Evolutionary conservation across 2,888 invertebrate species (phyloP), one percentile per base, ranked within the genome.

Genomic region (Malthinus seriepunctatus): DNA sequence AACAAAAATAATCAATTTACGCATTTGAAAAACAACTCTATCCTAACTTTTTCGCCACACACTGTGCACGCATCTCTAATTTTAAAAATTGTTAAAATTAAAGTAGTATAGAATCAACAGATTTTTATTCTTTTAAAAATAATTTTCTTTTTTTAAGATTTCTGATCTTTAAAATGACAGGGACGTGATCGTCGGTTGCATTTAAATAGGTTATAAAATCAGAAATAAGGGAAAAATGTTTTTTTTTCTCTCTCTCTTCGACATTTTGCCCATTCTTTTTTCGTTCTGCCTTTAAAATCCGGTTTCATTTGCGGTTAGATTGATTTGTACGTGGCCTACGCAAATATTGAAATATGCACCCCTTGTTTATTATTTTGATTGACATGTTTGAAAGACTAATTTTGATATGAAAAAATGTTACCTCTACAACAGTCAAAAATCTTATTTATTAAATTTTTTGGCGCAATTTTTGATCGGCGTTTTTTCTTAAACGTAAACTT

Each of bases 271-370:
- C 59, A 56, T 55, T 63, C 60, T 63, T 63, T 42, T 23, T 62
- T 52, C 60, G 62, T 37, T 49, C 57, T 54, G 63, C 61, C 65
- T 65, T 67, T 64, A 69, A 67, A 70, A 71, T 69, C 65, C 64
- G 68, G 70, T 73, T 73, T 74, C 73, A 74, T 74, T 75, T 74
- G 73, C 69, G 73, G 73, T 53, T 63, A 71, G 74, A 76, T 75
- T 76, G 76, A 76, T 76, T 76, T 72, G 73, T 68, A 65, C 71
- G 66, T 57, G 59, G 66, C 64, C 65, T 64, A 67, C 69, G 73
- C 72, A 74, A 76, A 76, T 77, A 77, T 76, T 76, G 76, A 77
- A 77, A 77, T 77, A 76, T 77, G 76, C 77, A 77, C 77, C 74
- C 74, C 73, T 73, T 75, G 73, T 76, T 77, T 76, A 75, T 76